Evolutionary conservation across 2,797 vertebrate genomes (phyloP).

Genomic region (Aplochiton taeniatus): DNA sequence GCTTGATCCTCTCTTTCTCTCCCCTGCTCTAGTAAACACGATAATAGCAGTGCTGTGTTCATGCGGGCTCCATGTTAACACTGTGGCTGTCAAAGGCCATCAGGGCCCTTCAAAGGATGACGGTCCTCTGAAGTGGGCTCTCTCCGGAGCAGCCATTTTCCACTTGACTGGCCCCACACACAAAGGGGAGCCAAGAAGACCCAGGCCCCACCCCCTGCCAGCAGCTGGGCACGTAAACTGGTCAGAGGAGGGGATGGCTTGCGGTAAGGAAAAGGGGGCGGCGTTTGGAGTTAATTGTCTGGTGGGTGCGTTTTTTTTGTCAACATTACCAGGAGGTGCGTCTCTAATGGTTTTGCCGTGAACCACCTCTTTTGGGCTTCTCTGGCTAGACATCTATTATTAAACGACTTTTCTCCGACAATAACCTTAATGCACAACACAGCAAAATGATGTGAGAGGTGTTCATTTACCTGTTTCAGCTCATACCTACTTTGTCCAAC

Average conservation of each 20-base stretch:
- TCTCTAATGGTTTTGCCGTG: too few relatives aligned
- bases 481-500: constrained; percentile 13
- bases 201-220: constrained; percentile 62
- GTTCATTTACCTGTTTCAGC: constrained; percentile 20
- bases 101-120: constrained; percentile 78
- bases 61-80: constrained; percentile 72
- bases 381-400: too few relatives aligned
- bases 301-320: too few relatives aligned
- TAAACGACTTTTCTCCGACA: background rate
- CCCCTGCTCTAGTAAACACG: constrained; percentile 70
- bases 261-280: constrained; percentile 43
- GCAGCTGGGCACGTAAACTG: constrained; percentile 69
- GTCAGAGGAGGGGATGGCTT: constrained; percentile 61
- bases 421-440: constrained; percentile 13
- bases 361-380: too few relatives aligned
- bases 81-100: constrained; percentile 78
- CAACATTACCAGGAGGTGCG: too few relatives aligned
- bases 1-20: constrained; percentile 52
- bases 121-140: constrained; percentile 79
- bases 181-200: constrained; percentile 48
- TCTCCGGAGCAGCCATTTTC: constrained; percentile 78
- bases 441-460: background rate
- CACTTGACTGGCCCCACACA: constrained; percentile 79
- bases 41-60: constrained; percentile 67
- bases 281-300: constrained; percentile 27